Base-by-base conservation (phyloP, 2,797 vertebrate species). In the Leucoraja ocellata region DNA sequence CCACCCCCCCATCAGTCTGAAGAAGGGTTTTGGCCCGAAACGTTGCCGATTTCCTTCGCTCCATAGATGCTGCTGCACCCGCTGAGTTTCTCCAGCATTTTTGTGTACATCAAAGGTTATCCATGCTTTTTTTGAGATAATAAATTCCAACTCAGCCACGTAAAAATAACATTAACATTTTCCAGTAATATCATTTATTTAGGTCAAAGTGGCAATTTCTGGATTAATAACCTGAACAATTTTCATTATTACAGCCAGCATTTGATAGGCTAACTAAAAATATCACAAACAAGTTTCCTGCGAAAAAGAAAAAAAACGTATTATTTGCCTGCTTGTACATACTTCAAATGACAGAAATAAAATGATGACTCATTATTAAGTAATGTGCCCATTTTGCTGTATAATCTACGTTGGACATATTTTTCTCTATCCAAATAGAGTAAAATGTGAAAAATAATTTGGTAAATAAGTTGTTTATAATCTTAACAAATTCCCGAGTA, bases 251-350 rank as follows among this genome's bases (percentile, higher is more conserved):
- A 78, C 76, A 78, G n/a, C 11, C n/a, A 78, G n/a, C n/a, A 78
- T 80, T 80, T 80, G 78, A 16, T 80, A 36, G 78, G 78, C 78
- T 80, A 36, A 80, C 36, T 80, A 46, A 80, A 39, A 80, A 80
- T 80, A 39, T 18, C 78, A 80, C 36, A 6, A 80, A 80, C 74
- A 76, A 76, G 74, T 76, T 76, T 76, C 74, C 74, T 28, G 28
- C 25, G 28, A n/a, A 39, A 78, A 78, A 14, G 9, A 32, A 46
- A 80, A 80, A 39, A 39, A 18, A 39, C 78, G 18, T 16, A 80
- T 80, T 46, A 36, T 16, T 16, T 80, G 78, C 32, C 14, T 39
- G 32, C 39, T 80, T 80, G 78, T 79, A 79, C 32, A 39, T 11
- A 14, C 5, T 79, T 2, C 13, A 79, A 16, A 79, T 32, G 78